A percentile compares a stretch with the other conserved stretches of the same genome.
phyloP scores from a whole-genome alignment of 2,113 vertebrate genomes.

The Nycticryphes semicollaris region DNA sequence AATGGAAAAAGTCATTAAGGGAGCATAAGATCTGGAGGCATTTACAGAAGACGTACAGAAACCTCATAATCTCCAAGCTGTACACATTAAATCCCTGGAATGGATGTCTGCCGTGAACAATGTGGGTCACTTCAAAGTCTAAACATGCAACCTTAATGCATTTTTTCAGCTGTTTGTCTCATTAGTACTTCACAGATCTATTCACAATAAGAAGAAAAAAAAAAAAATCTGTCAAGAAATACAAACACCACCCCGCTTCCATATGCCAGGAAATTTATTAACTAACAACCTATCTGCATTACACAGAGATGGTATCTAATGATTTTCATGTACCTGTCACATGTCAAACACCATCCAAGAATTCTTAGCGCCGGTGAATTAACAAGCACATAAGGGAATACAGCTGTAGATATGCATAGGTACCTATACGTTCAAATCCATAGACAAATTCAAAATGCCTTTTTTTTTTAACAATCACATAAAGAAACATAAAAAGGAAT shows the following conservation, averaged over 20 bases:
- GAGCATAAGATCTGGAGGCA: not conserved
- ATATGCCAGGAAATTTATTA: constrained; percentile 28
- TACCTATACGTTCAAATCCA: not conserved
- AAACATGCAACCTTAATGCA: not conserved
- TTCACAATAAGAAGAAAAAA: not conserved
- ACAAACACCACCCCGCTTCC: not conserved
- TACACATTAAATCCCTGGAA: not conserved
- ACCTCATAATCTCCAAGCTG: not conserved
- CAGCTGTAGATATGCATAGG: not conserved
- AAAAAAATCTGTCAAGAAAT: not conserved
- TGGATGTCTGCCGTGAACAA: not conserved
- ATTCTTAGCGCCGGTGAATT: not conserved
- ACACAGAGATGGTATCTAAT: not conserved
- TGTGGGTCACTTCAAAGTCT: not conserved
- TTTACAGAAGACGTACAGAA: not conserved
- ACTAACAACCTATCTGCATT: constrained; percentile 5
- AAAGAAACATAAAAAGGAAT: not conserved
- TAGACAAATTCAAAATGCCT: not conserved
- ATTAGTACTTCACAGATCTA: constrained; percentile 26
- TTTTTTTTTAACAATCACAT: not conserved
- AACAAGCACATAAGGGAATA: constrained; percentile 32
- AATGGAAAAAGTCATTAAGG: not conserved
- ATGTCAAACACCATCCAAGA: not conserved
- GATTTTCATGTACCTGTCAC: constrained; percentile 28
- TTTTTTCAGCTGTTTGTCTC: constrained; percentile 43